These are phyloP conservation scores for Chiloscyllium punctatum DNA, from an alignment of 2,797 vertebrate species.

Conservation along the genomic window DNA sequence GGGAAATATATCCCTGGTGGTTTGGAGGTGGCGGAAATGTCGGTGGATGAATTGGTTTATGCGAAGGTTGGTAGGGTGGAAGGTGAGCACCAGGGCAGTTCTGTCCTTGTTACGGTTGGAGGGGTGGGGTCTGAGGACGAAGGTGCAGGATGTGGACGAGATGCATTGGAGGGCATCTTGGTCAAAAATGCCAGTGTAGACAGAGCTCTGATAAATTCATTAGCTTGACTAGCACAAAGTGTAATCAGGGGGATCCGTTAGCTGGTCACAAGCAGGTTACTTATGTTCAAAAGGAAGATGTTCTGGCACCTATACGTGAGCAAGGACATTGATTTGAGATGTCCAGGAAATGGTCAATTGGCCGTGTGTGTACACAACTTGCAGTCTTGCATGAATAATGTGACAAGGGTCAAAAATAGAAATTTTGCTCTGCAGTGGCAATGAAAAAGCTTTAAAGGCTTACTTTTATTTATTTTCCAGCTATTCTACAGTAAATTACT, in stretches of 20 bases:
- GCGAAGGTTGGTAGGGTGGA: too few relatives aligned
- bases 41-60: too few relatives aligned
- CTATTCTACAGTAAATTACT: background rate
- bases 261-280: background rate
- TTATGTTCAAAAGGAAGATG: background rate
- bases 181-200: background rate
- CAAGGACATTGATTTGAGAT: background rate
- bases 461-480: background rate
- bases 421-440: background rate
- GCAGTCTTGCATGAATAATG: background rate
- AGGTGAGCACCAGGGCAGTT: too few relatives aligned
- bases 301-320: too few relatives aligned
- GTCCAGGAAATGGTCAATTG: background rate
- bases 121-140: too few relatives aligned
- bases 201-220: background rate
- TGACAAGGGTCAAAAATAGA: background rate
- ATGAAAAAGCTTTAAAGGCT: background rate
- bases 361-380: background rate
- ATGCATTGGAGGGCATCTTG: background rate
- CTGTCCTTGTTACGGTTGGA: too few relatives aligned
- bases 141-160: too few relatives aligned
- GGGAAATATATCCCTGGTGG: too few relatives aligned
- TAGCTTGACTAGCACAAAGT: background rate
- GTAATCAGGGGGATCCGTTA: background rate
- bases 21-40: too few relatives aligned